These are phyloP conservation scores for Gryon sp. DNA, from an alignment of 1,140 invertebrate species.

Conservation along the genomic window DNA sequence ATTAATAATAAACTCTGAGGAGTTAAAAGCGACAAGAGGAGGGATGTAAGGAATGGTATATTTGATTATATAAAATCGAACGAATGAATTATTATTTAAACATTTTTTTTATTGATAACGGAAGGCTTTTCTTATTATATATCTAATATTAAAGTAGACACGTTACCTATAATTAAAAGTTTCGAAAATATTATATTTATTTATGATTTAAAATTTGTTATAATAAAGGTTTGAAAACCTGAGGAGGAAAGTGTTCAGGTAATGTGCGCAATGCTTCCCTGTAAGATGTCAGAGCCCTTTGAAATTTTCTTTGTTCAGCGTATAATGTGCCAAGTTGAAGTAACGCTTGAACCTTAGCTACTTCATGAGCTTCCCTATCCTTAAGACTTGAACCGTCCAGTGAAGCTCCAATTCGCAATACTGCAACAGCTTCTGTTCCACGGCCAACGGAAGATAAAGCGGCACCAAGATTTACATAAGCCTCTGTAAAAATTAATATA, in stretches of 20 bases:
- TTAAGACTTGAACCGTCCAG: slow-evolving; percentile 92
- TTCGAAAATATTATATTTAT: slow-evolving; percentile 61
- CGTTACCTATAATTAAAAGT: slow-evolving; percentile 60
- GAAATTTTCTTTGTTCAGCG: slow-evolving; percentile 90
- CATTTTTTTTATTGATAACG: slow-evolving; percentile 56
- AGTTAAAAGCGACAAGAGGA: too few relatives aligned
- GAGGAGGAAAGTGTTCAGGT: slow-evolving; percentile 89
- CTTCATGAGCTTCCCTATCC: slow-evolving; percentile 93
- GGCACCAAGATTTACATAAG: slow-evolving; percentile 95
- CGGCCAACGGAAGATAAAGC: slow-evolving; percentile 90
- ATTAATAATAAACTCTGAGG: too few relatives aligned
- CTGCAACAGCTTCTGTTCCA: slow-evolving; percentile 89
- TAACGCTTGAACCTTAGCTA: slow-evolving; percentile 92
- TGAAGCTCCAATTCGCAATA: slow-evolving; percentile 89
- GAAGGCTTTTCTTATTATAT: slow-evolving; percentile 60
- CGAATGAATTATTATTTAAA: slow-evolving; percentile 37
- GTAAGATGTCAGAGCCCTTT: slow-evolving; percentile 93
- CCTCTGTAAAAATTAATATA: slow-evolving; percentile 91
- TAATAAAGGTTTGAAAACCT: slow-evolving; percentile 80
- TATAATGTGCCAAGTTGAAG: slow-evolving; percentile 94
- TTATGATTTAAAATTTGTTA: slow-evolving; percentile 59
- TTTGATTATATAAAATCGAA: too few relatives aligned
- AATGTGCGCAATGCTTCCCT: slow-evolving; percentile 90
- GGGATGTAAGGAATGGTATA: too few relatives aligned
- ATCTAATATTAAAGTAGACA: slow-evolving; percentile 61